Base-by-base conservation (phyloP, 2,888 invertebrate species). In the Sesamia inferens region DNA sequence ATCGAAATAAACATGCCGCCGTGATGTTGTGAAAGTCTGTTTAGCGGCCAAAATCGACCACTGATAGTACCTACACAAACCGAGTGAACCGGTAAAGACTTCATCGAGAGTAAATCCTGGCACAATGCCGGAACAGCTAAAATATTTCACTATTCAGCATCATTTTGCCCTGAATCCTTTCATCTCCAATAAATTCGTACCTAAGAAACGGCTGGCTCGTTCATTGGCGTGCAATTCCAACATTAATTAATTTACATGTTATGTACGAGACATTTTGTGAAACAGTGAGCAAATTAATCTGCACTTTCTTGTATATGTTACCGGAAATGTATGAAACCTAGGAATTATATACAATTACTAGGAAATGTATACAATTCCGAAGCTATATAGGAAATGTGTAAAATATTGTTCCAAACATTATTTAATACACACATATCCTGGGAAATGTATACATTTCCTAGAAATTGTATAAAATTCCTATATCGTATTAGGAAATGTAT, bases 131-230 rank as follows among this genome's bases (percentile, higher is more conserved):
- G 67, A 55, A 71, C 55, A 22, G 55, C 66, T 58, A 63, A 67
- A 73, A 73, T 74, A 63, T 79, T 58, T 62, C 42, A 22, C 59
- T 42, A n/a, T 24, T 48, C 19, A 65, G 31, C 39, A 73, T 55
- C 44, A 79, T 66, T 69, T 61, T 58, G 19, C n/a, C 14, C 48
- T 48, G 24, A 74, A 75, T 65, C 48, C 74, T 75, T 69, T 13
- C 66, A 74, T 69, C 58, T 51, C n/a, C 47, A 67, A 78, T 75
- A 75, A 78, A 79, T 79, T 67, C 6, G 71, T 42, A 76, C 67
- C 63, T 70, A 67, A 76, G 62, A 70, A 70, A 67, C 54, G 47
- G 24, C 74, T 31, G 31, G 51, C 31, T 55, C 66, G 48, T 62
- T n/a, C 42, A 73, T 67, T 44, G 31, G 14, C 22, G 48, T 24